phyloP scores from a whole-genome alignment of 2,888 invertebrate genomes.

The Theretra japonica region DNA sequence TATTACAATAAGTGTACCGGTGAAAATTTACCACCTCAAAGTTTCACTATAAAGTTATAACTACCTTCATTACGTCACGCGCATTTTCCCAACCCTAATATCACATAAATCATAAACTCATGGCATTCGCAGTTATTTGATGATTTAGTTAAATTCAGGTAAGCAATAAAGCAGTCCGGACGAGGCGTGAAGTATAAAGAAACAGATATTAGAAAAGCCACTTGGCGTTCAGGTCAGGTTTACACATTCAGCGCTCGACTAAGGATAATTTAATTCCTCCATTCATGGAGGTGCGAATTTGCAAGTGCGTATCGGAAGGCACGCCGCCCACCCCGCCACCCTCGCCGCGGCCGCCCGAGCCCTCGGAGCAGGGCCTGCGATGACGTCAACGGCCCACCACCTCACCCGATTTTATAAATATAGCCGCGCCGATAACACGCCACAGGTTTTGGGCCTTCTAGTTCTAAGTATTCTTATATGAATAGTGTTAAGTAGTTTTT shows the following conservation, averaged over 20 bases:
- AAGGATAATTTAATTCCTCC: conserved; percentile 78
- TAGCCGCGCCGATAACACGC: conserved; percentile 77
- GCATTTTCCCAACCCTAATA: too few relatives aligned
- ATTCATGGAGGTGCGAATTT: conserved; percentile 83
- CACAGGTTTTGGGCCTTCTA: conserved; percentile 76
- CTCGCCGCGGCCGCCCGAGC: conserved; percentile 35
- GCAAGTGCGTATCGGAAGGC: conserved; percentile 81
- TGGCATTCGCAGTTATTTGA: not conserved
- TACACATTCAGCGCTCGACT: conserved; percentile 64
- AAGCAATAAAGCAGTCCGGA: not conserved
- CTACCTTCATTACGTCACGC: too few relatives aligned
- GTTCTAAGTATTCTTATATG: conserved; percentile 50
- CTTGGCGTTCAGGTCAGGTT: conserved; percentile 64
- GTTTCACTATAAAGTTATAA: too few relatives aligned
- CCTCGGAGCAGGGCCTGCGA: conserved; percentile 55
- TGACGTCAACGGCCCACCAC: conserved; percentile 80
- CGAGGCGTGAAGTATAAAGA: conserved; percentile 36
- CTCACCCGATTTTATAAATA: conserved; percentile 79
- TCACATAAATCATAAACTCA: too few relatives aligned
- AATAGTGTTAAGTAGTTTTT: conserved; percentile 23
- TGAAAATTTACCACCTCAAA: too few relatives aligned
- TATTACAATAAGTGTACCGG: not conserved
- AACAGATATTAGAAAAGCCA: conserved; percentile 48
- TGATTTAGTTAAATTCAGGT: not conserved
- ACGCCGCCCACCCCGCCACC: conserved; percentile 49